Percentiles rank a stretch among this genome's conserved stretches.
Conservation (phyloP, 2,888 invertebrate species). For the Cremastobaeus sp. region DNA sequence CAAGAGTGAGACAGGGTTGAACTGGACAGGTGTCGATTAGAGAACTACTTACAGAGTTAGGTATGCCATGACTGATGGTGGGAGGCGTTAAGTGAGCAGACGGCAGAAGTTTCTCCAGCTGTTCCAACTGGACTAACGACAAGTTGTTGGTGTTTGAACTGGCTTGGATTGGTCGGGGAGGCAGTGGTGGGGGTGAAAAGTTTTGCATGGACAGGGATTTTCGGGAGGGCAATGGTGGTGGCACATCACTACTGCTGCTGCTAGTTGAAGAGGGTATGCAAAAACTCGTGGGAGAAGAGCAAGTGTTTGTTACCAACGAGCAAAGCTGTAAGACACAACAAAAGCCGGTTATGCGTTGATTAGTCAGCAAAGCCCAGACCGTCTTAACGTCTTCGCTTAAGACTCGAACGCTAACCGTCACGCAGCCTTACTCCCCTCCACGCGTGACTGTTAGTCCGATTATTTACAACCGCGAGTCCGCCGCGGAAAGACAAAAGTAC, state of each 20-base stretch:
- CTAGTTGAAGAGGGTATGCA: constrained; percentile 72
- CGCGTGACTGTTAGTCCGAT: no score
- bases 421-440: no score
- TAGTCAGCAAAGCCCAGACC: constrained; percentile 58
- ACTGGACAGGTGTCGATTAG: constrained; percentile 65
- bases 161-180: constrained; percentile 80
- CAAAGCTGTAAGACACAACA: constrained; percentile 79
- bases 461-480: no score
- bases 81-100: constrained; percentile 76
- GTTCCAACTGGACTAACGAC: constrained; percentile 72
- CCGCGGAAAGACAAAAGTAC: no score
- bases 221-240: constrained; percentile 78
- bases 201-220: constrained; percentile 77
- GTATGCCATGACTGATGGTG: constrained; percentile 76
- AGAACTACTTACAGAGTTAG: constrained; percentile 78
- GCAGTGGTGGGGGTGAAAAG: constrained; percentile 81
- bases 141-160: constrained; percentile 75
- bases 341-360: constrained; percentile 67
- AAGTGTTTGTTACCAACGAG: constrained; percentile 77
- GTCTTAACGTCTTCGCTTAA: constrained; percentile 21
- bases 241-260: constrained; percentile 74
- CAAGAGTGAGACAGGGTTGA: no score
- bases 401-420: no score
- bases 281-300: constrained; percentile 75
- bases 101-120: constrained; percentile 76